Evolutionary conservation across 1,140 invertebrate species (phyloP).

Genomic region (Brachystomella parvula): DNA sequence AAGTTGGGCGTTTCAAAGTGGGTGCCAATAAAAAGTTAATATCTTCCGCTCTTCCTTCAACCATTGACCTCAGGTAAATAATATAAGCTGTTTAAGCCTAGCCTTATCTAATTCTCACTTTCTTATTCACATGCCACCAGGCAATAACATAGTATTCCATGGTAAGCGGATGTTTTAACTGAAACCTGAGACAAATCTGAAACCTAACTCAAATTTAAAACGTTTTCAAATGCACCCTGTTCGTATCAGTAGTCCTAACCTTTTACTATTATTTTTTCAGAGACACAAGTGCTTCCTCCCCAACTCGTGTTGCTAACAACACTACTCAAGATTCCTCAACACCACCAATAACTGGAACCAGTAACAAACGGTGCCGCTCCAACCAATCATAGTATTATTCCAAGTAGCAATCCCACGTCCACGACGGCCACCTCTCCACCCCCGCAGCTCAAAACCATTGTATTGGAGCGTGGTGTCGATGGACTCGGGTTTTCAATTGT

Average conservation of each 20-base stretch:
- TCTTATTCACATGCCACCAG: constrained; percentile 17
- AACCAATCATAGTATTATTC: neutral
- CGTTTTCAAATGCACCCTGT: no score
- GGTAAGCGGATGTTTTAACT: no score
- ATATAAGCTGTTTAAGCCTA: no score
- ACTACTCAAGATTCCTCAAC: neutral
- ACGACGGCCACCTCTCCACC: constrained; percentile 24
- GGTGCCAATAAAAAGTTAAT: neutral
- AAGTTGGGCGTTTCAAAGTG: constrained; percentile 70
- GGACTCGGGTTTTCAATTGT: constrained; percentile 72
- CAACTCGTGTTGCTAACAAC: neutral
- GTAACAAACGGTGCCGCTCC: neutral
- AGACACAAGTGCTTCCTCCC: constrained; percentile 1
- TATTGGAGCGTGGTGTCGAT: constrained; percentile 60
- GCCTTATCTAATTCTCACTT: no score
- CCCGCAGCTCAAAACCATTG: constrained; percentile 46
- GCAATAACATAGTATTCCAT: constrained; percentile 21
- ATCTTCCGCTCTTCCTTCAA: neutral
- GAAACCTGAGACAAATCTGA: no score
- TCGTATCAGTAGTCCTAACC: no score
- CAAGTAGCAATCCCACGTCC: neutral
- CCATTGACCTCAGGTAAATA: neutral
- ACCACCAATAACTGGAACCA: neutral
- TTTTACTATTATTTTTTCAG: neutral
- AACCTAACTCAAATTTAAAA: no score